phyloP scores from a whole-genome alignment of 2,888 invertebrate species.

The Aspidapion aeneum region DNA sequence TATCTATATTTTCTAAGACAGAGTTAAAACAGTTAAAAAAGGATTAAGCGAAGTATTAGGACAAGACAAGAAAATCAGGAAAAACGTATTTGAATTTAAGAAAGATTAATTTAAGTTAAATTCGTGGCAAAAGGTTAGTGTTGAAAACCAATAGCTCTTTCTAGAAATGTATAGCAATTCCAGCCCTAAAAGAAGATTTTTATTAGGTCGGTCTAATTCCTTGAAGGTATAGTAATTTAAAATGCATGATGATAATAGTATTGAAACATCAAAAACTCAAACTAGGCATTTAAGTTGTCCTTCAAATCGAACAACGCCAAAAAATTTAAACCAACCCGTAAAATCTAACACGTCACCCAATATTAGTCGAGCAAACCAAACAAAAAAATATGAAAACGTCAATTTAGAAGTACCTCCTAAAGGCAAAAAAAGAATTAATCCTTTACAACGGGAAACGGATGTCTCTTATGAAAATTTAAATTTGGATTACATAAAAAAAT shows the following conservation, averaged over 20 bases:
- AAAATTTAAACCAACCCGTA: slow-evolving; percentile 35
- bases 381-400: slow-evolving; percentile 30
- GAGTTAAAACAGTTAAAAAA: too few relatives aligned
- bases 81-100: too few relatives aligned
- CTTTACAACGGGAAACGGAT: slow-evolving; percentile 43
- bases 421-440: slow-evolving; percentile 39
- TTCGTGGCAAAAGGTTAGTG: too few relatives aligned
- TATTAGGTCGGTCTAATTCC: slow-evolving; percentile 68
- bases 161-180: slow-evolving; percentile 40
- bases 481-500: slow-evolving; percentile 83
- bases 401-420: slow-evolving; percentile 39
- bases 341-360: slow-evolving; percentile 60
- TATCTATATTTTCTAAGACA: too few relatives aligned
- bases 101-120: too few relatives aligned
- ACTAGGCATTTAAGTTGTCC: slow-evolving; percentile 43
- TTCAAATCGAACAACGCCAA: slow-evolving; percentile 32
- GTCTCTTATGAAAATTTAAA: slow-evolving; percentile 83
- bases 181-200: slow-evolving; percentile 27
- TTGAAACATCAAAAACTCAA: slow-evolving; percentile 38
- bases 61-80: too few relatives aligned
- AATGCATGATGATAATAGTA: slow-evolving; percentile 48
- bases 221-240: slow-evolving; percentile 68
- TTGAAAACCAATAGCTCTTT: too few relatives aligned
- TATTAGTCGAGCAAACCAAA: slow-evolving; percentile 43
- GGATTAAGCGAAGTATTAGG: too few relatives aligned